These are phyloP conservation scores for Lacerta bilineata DNA, from an alignment of 2,797 vertebrate species.

Conservation along the genomic window DNA sequence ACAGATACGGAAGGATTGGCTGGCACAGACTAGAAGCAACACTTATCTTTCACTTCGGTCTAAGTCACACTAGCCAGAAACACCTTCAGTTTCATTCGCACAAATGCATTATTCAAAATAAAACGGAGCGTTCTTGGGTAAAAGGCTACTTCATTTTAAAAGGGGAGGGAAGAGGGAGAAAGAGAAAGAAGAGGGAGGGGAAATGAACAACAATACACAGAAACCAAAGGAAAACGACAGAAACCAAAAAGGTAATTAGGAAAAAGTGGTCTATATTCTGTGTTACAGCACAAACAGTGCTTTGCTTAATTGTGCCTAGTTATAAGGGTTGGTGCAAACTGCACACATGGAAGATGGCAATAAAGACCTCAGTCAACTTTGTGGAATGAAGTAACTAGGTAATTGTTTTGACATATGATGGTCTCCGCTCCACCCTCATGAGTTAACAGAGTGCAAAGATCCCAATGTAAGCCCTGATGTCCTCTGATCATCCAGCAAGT, in stretches of 20 bases:
- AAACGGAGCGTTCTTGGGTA: slow-evolving; percentile 84
- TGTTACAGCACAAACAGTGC: slow-evolving; percentile 88
- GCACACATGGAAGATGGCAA: slow-evolving; percentile 92
- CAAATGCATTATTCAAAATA: slow-evolving; percentile 81
- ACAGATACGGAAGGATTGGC: slow-evolving; percentile 83
- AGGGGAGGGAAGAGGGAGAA: background rate
- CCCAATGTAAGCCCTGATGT: slow-evolving; percentile 89
- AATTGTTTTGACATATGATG: slow-evolving; percentile 87
- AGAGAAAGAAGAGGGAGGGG: slow-evolving; percentile 75
- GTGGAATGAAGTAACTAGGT: slow-evolving; percentile 94
- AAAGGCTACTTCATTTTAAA: slow-evolving; percentile 83
- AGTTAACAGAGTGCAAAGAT: slow-evolving; percentile 92
- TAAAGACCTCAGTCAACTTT: slow-evolving; percentile 91
- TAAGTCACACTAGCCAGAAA: slow-evolving; percentile 85
- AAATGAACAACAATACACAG: slow-evolving; percentile 82
- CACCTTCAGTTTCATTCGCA: slow-evolving; percentile 87
- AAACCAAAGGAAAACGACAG: slow-evolving; percentile 77
- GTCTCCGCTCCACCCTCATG: slow-evolving; percentile 91
- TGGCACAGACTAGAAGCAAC: slow-evolving; percentile 84
- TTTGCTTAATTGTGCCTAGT: slow-evolving; percentile 90
- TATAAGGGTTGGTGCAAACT: slow-evolving; percentile 90
- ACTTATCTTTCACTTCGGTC: slow-evolving; percentile 82
- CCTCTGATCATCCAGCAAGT: slow-evolving; percentile 82
- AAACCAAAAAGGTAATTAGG: slow-evolving; percentile 79
- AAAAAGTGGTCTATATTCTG: slow-evolving; percentile 89